These are phyloP conservation scores for Lepidochitona cinerea DNA, from an alignment of 2,888 invertebrate genomes.

Conservation along the genomic window DNA sequence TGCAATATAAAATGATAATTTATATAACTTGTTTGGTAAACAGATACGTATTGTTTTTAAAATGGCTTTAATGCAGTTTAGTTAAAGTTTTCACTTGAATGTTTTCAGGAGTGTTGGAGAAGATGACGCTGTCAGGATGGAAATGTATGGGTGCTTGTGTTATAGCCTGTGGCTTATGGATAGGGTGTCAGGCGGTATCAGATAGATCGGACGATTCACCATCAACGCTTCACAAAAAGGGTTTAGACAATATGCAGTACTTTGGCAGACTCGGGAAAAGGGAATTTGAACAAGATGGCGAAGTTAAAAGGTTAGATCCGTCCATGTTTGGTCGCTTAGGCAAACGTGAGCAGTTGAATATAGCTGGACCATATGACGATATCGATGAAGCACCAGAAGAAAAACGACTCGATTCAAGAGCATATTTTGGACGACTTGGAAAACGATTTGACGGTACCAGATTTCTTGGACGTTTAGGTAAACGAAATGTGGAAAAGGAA, in stretches of 20 bases:
- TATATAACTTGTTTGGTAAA: no score
- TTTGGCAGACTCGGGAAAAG: not conserved
- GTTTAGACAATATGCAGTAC: conserved; percentile 2
- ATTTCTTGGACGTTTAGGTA: not conserved
- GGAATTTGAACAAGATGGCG: not conserved
- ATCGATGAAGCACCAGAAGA: not conserved
- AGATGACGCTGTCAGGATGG: not conserved
- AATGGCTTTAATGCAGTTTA: no score
- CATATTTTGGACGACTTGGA: not conserved
- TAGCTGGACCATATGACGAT: not conserved
- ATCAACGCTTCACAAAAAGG: not conserved
- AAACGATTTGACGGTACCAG: not conserved
- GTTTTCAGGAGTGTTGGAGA: no score
- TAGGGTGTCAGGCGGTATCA: not conserved
- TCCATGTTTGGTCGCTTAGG: not conserved
- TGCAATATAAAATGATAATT: no score
- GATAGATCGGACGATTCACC: not conserved
- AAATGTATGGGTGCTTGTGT: not conserved
- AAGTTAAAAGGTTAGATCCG: not conserved
- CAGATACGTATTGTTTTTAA: no score
- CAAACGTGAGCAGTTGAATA: no score
- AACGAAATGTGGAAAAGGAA: not conserved
- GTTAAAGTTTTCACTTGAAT: no score
- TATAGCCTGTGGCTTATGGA: not conserved
- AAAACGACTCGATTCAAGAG: not conserved